Percentiles rank a stretch among this genome's conserved stretches.
Evolutionary conservation across 2,888 invertebrate species (phyloP).

Genomic region (Scaptomyza tumidula): DNA sequence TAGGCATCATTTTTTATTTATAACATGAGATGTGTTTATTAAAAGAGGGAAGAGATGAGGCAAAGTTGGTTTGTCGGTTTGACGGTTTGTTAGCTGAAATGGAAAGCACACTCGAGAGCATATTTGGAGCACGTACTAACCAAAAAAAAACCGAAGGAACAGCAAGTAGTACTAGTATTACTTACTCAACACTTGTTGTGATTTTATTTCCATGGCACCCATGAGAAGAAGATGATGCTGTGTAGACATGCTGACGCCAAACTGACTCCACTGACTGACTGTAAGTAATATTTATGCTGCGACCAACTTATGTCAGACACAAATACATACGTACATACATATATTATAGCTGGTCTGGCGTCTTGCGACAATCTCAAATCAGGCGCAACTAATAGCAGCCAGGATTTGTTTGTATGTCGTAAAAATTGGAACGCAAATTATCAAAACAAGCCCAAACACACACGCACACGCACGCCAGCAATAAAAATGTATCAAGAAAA

Average conservation of each 20-base stretch:
- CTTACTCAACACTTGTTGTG: constrained; percentile 64
- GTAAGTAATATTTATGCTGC: constrained; percentile 63
- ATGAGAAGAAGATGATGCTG: constrained; percentile 25
- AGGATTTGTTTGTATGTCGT: constrained; percentile 30
- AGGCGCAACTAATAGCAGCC: constrained; percentile 51
- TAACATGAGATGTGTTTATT: constrained; percentile 45
- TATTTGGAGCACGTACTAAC: constrained; percentile 72
- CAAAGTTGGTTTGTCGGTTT: too few species aligned
- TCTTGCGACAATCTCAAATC: constrained; percentile 36
- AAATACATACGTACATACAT: not conserved
- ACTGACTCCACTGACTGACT: constrained; percentile 5
- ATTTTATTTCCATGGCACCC: constrained; percentile 67
- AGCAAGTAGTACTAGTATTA: constrained; percentile 4
- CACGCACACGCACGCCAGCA: constrained; percentile 27
- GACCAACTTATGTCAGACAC: constrained; percentile 51
- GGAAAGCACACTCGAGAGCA: constrained; percentile 75
- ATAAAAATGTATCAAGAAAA: constrained; percentile 45
- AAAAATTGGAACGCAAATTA: constrained; percentile 49
- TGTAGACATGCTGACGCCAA: constrained; percentile 55
- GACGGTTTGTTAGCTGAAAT: constrained; percentile 66
- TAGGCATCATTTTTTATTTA: constrained; percentile 74
- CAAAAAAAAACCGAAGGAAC: constrained; percentile 5
- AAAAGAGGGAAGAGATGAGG: not conserved
- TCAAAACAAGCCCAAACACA: constrained; percentile 27
- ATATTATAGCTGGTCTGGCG: constrained; percentile 18